Evolutionary conservation across 2,113 vertebrate species (phyloP).

Genomic region (Myiopsitta monachus): DNA sequence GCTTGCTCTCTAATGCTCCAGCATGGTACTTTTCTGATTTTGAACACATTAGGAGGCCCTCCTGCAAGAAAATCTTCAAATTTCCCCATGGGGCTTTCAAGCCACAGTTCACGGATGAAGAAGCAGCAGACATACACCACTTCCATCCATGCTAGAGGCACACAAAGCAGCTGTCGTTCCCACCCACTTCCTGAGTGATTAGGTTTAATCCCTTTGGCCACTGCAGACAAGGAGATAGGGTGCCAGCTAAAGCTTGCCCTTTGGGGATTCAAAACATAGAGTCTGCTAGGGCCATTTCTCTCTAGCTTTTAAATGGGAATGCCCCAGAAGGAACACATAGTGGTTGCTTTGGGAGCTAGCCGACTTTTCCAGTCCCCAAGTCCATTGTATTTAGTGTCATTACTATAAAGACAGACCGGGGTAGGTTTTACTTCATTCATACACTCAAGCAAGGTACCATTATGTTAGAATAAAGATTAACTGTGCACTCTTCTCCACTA

Average conservation of each 20-base stretch:
- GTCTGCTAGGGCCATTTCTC: neutral
- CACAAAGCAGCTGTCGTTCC: neutral
- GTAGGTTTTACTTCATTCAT: neutral
- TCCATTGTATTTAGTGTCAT: neutral
- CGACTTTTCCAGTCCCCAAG: neutral
- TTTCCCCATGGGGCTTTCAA: neutral
- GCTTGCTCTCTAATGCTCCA: neutral
- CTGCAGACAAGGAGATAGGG: neutral
- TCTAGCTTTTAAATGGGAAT: neutral
- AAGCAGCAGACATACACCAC: neutral
- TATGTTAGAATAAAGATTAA: neutral
- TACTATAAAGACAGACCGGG: neutral
- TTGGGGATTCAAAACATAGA: neutral
- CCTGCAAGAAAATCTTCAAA: neutral
- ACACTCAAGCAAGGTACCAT: neutral
- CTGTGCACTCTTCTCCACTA: neutral
- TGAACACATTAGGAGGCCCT: neutral
- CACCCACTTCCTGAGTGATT: neutral
- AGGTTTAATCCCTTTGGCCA: neutral
- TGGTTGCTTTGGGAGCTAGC: neutral
- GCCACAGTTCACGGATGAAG: neutral
- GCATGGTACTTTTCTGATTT: neutral
- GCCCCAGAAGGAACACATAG: neutral
- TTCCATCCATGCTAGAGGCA: neutral
- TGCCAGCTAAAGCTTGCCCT: neutral